A percentile compares a stretch with the other conserved stretches of the same genome.
Conservation (phyloP, 1,140 invertebrate genomes). For the Campodea augens region DNA sequence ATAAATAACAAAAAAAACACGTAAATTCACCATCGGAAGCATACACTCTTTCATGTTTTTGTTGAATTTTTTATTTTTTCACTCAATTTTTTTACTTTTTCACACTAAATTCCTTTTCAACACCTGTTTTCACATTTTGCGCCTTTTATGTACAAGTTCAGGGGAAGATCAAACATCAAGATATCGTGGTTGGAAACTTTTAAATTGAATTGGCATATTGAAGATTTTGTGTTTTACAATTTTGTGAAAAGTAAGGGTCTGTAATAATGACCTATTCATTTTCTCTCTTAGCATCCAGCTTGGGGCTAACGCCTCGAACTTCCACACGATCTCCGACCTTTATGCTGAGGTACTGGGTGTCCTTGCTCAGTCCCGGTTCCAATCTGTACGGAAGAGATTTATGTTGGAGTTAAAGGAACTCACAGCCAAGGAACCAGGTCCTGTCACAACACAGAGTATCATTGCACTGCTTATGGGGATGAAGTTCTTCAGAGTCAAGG, state of each 20-base stretch:
- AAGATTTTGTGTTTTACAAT: no score
- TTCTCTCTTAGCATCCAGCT: conserved; percentile 48
- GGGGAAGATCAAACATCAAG: no score
- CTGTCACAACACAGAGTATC: conserved; percentile 81
- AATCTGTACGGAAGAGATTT: conserved; percentile 80
- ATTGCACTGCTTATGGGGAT: conserved; percentile 97
- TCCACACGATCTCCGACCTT: conserved; percentile 89
- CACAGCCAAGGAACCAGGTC: conserved; percentile 61
- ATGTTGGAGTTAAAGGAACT: conserved; percentile 84
- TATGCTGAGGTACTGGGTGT: conserved; percentile 98
- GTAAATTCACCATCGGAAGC: no score
- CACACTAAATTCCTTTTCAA: no score
- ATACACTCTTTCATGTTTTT: no score
- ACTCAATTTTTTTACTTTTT: no score
- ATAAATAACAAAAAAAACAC: no score
- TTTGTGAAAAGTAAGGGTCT: conserved; percentile 68
- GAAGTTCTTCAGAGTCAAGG: conserved; percentile 93
- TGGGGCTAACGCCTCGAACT: conserved; percentile 83
- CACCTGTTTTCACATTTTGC: no score
- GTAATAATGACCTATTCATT: not conserved
- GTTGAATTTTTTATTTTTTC: no score
- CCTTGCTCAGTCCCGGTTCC: conserved; percentile 85
- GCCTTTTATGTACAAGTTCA: no score
- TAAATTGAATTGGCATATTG: no score
- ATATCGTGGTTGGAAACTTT: no score